Evolutionary conservation across 2,888 invertebrate species (phyloP), one percentile per base, ranked within the genome.

Genomic region (Polydrusus tereticollis): DNA sequence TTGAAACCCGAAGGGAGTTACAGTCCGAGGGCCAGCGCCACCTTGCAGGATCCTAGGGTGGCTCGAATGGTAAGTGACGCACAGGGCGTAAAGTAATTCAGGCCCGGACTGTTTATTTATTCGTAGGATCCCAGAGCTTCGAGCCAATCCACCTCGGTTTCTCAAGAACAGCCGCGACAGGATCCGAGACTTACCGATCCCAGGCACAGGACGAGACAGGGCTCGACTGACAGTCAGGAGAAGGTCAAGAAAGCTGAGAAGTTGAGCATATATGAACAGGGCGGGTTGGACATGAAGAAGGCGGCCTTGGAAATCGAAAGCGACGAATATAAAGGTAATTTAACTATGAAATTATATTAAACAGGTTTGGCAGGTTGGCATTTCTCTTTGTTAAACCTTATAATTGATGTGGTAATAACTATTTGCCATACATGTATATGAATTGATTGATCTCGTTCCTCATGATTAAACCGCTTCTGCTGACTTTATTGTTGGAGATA

Each of bases 231-330:
- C 8, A 72, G 43, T 8, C 70, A 73, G 66, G 75, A 71, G 12
- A 79, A 76, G 64, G 78, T 85, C 76, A 66, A 62, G 26, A 70
- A 69, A 26, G 68, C 82, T 7, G 83, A 86, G 12, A 86, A 87
- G 75, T 78, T 89, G 62, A 90, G 89, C 29, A 90, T 90, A 78
- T 90, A 90, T 79, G 89, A 90, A 79, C 90, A 89, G 80, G 89
- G 89, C 68, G 88, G 88, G 59, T 87, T 89, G 77, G 86, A 89
- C 77, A 87, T 89, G 29, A 88, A 88, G 83, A 88, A 88, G 83
- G 84, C 88, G 63, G 78, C 78, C 4, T 62, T 78, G 18, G 80
- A 79, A 4, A 86, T 86, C 78, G 90, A 90, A 1, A 91, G 92
- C 79, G 90, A 90, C 0, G 92, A 92, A 83, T 86, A 92, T 29